Base-by-base conservation (phyloP, 2,113 vertebrate species). In the Rattus rattus region DNA sequence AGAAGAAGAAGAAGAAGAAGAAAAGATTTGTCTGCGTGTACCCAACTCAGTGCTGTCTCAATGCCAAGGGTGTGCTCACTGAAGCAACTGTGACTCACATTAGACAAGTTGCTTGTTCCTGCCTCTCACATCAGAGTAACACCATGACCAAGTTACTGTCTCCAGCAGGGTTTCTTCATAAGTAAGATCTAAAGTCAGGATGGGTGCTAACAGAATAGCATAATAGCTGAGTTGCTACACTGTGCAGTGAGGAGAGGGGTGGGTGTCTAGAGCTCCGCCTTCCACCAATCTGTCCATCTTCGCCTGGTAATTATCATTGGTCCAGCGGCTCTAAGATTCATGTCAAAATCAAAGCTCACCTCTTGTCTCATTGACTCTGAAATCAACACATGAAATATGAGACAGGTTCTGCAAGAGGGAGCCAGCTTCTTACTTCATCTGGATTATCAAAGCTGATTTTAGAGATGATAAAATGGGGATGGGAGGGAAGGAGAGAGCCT, bases 381-480 rank as follows among this genome's bases (percentile, higher is more conserved):
- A 30, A 47, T 63, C 49, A 85, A 36, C 79, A 84, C 43, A 54
- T 83, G 39, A 52, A 75, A 54, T 65, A 75, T 54, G 28, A 69
- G 26, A 47, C 7, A 30, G 9, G 30, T 72, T 75, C 26, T 59
- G 11, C 5, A 77, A 16, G 7, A 33, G 19, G 56, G 2, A 79
- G 49, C 59, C 26, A 56, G 19, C 43, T 39, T 96, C 39, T 87
- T 30, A 69, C 10, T 70, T 86, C 14, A 88, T 47, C 80, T 86
- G 80, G 22, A 36, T 47, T 39, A 81, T 22, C 14, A 16, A 91
- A 91, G 26, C 56, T 63, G 28, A n/a, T 52, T 36, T 54, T 83
- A 86, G 33, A n/a, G 39, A 80, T 39, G 61, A 94, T 52, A 36
- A 91, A 86, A 83, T 22, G 83, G 63, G 69, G 92, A 12, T 54